Evolutionary conservation across 2,888 invertebrate species (phyloP).

Genomic region (Heteropelma amictum): DNA sequence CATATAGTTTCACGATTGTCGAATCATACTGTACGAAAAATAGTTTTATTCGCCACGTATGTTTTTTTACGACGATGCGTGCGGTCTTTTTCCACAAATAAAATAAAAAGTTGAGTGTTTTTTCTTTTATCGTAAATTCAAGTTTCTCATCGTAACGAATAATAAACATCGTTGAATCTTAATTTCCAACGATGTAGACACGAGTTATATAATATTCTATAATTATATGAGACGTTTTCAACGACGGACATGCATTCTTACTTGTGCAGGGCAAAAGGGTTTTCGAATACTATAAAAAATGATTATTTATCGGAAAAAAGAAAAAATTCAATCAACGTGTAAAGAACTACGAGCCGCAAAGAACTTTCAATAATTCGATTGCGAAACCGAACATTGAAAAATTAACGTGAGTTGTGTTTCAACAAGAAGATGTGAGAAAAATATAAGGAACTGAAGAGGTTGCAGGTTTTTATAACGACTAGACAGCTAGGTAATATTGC

Average conservation of each 20-base stretch:
- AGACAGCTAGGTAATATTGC: constrained; percentile 26
- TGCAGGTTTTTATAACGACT: constrained; percentile 42
- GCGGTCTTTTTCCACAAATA: too few relatives aligned
- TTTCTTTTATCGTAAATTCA: too few relatives aligned
- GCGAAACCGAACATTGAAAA: background rate
- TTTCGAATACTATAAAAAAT: too few relatives aligned
- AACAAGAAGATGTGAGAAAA: background rate
- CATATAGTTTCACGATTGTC: too few relatives aligned
- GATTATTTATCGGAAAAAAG: background rate
- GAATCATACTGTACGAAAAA: too few relatives aligned
- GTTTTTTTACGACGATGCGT: too few relatives aligned
- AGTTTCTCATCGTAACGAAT: background rate
- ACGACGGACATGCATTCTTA: constrained; percentile 12
- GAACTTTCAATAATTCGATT: background rate
- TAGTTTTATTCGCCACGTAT: too few relatives aligned
- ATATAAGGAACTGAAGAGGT: constrained; percentile 43
- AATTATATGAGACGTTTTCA: background rate
- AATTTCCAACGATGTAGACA: too few relatives aligned
- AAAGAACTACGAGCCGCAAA: background rate
- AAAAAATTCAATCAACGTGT: background rate
- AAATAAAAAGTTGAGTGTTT: too few relatives aligned
- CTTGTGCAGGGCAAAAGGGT: background rate
- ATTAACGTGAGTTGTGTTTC: too few relatives aligned
- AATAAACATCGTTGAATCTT: background rate
- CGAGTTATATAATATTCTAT: background rate